Conservation (phyloP, 1,140 invertebrate genomes). For the Trichogramma pretiosum region DNA sequence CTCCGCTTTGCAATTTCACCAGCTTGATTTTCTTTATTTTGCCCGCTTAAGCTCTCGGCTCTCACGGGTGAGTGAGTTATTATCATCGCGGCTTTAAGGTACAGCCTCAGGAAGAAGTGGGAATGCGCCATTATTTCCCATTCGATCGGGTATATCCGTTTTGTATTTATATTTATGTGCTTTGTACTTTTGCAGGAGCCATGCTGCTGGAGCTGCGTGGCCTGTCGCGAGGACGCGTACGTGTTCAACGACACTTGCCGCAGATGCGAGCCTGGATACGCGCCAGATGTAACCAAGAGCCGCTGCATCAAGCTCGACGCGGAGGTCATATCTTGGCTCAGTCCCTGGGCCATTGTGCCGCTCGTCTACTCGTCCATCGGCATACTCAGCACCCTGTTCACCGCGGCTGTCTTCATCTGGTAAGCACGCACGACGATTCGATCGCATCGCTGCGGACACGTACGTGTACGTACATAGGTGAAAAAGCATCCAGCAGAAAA, state of each 20-base stretch:
- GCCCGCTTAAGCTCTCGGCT: no score
- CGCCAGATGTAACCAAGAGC: constrained; percentile 46
- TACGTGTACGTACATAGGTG: not conserved
- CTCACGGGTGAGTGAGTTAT: no score
- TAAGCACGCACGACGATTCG: constrained; percentile 33
- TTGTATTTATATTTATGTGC: no score
- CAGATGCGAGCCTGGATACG: constrained; percentile 48
- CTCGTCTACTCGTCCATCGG: constrained; percentile 50
- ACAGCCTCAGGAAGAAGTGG: no score
- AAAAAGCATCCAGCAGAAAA: not conserved
- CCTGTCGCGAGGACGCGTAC: constrained; percentile 51
- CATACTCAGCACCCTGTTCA: constrained; percentile 55
- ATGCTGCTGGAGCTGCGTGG: constrained; percentile 61
- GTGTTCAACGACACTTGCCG: constrained; percentile 54
- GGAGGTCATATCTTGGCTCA: constrained; percentile 45
- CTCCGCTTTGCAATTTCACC: no score
- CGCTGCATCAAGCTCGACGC: constrained; percentile 48
- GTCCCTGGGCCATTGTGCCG: constrained; percentile 56
- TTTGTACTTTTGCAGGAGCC: constrained; percentile 47
- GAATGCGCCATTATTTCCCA: no score
- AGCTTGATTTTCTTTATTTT: no score
- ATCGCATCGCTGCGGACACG: not conserved
- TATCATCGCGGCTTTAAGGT: no score
- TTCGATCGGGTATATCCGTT: no score
- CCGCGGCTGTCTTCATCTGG: constrained; percentile 54